These are phyloP conservation scores for Micrasema minimum DNA, from an alignment of 1,140 invertebrate species.

Conservation along the genomic window DNA sequence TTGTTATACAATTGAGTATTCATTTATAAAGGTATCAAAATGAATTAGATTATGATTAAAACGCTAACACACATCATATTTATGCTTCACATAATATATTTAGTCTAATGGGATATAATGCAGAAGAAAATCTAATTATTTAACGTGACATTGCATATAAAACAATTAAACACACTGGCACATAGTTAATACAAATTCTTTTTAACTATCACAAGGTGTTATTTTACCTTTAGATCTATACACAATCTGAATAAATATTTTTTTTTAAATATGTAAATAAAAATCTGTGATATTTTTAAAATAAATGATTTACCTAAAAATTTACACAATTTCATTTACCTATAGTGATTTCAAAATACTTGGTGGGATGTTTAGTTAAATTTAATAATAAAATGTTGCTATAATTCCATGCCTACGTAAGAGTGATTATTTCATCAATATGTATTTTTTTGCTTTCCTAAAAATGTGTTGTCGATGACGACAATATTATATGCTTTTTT, in stretches of 20 bases:
- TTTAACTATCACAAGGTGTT: conserved; percentile 27
- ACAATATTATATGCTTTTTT: too few species aligned
- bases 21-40: conserved; percentile 43
- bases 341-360: conserved; percentile 13
- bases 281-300: neutral
- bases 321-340: conserved; percentile 17
- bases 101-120: conserved; percentile 10
- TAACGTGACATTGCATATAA: conserved; percentile 8
- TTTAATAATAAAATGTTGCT: too few species aligned
- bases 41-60: conserved; percentile 12
- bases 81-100: conserved; percentile 3
- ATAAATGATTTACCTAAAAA: conserved; percentile 1
- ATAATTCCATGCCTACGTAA: too few species aligned
- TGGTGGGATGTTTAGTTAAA: neutral
- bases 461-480: too few species aligned
- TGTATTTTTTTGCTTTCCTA: too few species aligned
- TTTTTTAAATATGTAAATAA: conserved; percentile 5
- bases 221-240: neutral
- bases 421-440: too few species aligned
- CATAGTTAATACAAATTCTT: conserved; percentile 21
- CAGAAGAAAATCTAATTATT: conserved; percentile 3
- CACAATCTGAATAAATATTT: conserved; percentile 1
- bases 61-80: neutral
- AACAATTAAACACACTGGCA: conserved; percentile 20
- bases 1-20: conserved; percentile 32